Evolutionary conservation across 2,888 invertebrate species (phyloP), one percentile per base, ranked within the genome.

Genomic region (Hofmannophila pseudospretella): DNA sequence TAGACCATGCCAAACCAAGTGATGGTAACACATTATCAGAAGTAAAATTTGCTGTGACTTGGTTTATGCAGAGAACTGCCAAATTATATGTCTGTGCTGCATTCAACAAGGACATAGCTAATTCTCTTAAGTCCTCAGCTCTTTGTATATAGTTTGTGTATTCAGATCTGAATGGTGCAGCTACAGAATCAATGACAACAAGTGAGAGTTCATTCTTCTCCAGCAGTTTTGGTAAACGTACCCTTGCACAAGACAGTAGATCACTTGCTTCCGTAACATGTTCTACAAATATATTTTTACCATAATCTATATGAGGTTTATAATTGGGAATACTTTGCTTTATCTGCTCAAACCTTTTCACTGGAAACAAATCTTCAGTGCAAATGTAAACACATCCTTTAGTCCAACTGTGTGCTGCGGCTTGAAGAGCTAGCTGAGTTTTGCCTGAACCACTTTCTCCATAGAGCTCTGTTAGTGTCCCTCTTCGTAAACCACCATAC

Each of bases 381-480:
- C 92, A 92, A 50, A 95, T 91, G 55, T 93, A 95, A 9, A 93
- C 88, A 34, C 90, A 90, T 65, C 68, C 49, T 58, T 49, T 28
- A 34, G 89, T 70, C 72, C 94, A 94, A 42, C 90, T 90, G 40
- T 89, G 88, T 11, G 93, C 73, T 22, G 91, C 88, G 16, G 93
- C 68, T 72, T 94, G 94, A 33, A 96, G 76, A 48, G 91, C 92
- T 28, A 95, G 62, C 67, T 96, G 96, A 0, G 95, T 95, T 84
- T 96, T 96, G 4, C 95, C 95, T 52, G 90, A 88, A 9, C 93
- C 93, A 78, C 94, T 93, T 69, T 92, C 91, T n/a, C 95, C 96
- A 65, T 89, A 91, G 51, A 96, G 81, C 86, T 96, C 95, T 38
- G 92, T 92, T 34, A 96, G 87, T 14, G 93, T 91, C 45, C 89